Evolutionary conservation across 2,113 vertebrate genomes (phyloP), one percentile per base, ranked within the genome.

Genomic region (Irena cyanogastra): DNA sequence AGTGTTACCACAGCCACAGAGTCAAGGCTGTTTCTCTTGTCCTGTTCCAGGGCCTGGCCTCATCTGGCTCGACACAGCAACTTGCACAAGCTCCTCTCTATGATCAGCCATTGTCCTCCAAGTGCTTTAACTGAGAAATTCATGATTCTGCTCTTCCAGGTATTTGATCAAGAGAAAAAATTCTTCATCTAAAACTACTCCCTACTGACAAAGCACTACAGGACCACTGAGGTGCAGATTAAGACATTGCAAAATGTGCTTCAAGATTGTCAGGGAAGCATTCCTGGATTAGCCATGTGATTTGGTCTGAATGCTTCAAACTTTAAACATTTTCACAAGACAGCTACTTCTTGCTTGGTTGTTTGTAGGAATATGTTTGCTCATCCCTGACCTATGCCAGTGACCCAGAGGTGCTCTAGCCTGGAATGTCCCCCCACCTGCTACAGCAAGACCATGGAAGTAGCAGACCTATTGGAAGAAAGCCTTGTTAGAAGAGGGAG

Each of bases 61-160:
- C 63, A 54, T 56, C 33, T 1, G 3, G 13, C 35, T 35, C 21
- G 35, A 78, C 1, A 4, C 75, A 57, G 42, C 1, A 7, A 50
- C 47, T 63, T 47, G 60, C 28, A 44, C 3, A 2, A 3, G 2
- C 45, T 64, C 26, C 30, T 26, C 28, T 83, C 53, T 1, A 0
- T 37, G 37, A 56, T 24, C 63, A 35, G 27, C 3, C 2, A 19
- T 10, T 68, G 66, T 56, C 41, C 47, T 68, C 66, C 2, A 4
- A 22, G 49, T 22, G 23, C 35, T 87, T 37, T 64, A 35, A 64
- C 8, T 2, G 11, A 77, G 50, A 31, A 45, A 10, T n/a, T 54
- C 33, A 20, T 1, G 2, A 53, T 76, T 47, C 79, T 35, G 21
- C 31, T 83, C 63, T 83, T 85, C 10, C 53, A 76, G 30, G 13